Conservation (phyloP, 1,140 invertebrate genomes). For the Colletes latitarsis region DNA sequence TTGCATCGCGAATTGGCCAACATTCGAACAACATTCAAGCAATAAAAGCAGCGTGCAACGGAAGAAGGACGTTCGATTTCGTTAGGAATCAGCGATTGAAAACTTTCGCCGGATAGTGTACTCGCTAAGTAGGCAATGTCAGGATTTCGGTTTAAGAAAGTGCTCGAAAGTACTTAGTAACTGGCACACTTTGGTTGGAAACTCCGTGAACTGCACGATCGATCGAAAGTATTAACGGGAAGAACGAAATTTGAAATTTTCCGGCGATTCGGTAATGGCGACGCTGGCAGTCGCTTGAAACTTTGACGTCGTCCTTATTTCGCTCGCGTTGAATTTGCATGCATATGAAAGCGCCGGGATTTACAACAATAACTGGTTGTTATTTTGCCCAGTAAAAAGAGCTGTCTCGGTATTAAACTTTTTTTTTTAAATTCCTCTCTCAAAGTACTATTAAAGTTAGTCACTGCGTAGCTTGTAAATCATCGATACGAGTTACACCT, state of each 20-base stretch:
- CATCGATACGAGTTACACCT: background rate
- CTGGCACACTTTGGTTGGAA: background rate
- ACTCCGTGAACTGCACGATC: background rate
- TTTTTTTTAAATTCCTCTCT: background rate
- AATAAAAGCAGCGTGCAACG: too few relatives aligned
- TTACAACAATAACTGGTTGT: background rate
- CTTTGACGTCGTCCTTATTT: conserved; percentile 9
- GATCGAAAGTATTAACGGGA: conserved; percentile 28
- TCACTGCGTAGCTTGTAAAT: background rate
- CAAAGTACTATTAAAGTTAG: background rate
- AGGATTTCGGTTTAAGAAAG: background rate
- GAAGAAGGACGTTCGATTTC: too few relatives aligned
- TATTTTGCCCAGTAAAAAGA: background rate
- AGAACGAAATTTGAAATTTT: conserved; percentile 13
- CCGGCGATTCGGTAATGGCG: background rate
- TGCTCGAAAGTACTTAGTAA: conserved; percentile 15
- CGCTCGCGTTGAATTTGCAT: background rate
- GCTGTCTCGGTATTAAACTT: background rate
- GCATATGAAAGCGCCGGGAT: conserved; percentile 2
- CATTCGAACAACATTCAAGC: background rate
- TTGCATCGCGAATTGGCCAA: background rate
- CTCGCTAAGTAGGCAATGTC: conserved; percentile 15
- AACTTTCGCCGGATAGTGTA: background rate
- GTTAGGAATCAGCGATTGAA: background rate
- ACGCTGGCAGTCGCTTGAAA: background rate